phyloP scores from a whole-genome alignment of 2,113 vertebrate genomes.

The Isurus oxyrinchus region DNA sequence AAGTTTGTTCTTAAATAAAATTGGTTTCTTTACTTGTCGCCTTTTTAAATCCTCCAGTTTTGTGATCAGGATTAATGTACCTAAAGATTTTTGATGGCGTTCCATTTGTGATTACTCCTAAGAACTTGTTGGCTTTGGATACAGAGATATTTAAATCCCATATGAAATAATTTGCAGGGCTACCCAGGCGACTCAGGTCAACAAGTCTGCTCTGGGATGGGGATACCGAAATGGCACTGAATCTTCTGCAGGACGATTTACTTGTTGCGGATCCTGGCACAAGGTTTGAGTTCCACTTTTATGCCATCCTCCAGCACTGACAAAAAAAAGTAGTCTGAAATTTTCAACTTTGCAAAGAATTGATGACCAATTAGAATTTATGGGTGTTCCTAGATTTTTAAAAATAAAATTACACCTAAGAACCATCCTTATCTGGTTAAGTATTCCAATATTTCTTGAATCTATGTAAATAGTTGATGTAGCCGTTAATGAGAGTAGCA shows the following conservation, averaged over 20 bases:
- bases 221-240: slow-evolving; percentile 64
- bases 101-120: neutral
- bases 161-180: slow-evolving; percentile 53
- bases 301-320: neutral
- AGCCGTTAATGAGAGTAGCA: neutral
- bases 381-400: neutral
- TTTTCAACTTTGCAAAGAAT: neutral
- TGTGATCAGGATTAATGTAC: neutral
- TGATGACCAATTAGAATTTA: neutral
- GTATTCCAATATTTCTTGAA: neutral
- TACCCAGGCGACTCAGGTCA: slow-evolving; percentile 72
- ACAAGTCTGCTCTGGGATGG: slow-evolving; percentile 79
- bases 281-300: slow-evolving; percentile 56
- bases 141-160: neutral
- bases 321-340: neutral
- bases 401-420: neutral
- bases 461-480: neutral
- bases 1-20: neutral
- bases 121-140: neutral
- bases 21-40: neutral
- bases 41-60: neutral
- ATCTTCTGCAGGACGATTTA: slow-evolving; percentile 72
- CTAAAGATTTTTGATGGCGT: neutral
- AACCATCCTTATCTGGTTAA: neutral
- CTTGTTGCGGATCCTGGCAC: slow-evolving; percentile 81